These are phyloP conservation scores for Conus ventricosus DNA, from an alignment of 1,140 invertebrate genomes.

Conservation along the genomic window DNA sequence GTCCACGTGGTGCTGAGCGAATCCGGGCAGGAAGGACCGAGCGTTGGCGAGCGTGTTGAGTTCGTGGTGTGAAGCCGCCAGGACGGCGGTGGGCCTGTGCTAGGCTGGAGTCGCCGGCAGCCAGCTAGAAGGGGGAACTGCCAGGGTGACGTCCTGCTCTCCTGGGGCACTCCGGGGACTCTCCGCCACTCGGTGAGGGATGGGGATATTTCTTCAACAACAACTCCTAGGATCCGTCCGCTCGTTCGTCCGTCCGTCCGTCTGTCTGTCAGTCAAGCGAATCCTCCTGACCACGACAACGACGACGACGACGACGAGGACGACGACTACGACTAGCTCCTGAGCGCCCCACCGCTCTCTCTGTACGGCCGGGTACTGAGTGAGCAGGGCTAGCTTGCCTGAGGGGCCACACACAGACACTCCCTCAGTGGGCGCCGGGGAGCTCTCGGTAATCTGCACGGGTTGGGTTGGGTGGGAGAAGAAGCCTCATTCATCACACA, in stretches of 20 bases:
- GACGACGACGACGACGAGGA: too few relatives aligned
- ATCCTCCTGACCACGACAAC: too few relatives aligned
- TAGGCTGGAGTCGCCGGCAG: neutral
- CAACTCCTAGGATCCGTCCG: neutral
- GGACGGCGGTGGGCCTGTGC: neutral
- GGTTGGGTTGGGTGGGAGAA: neutral
- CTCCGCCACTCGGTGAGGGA: neutral
- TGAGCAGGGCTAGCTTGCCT: neutral
- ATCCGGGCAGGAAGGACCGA: neutral
- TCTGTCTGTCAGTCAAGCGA: neutral
- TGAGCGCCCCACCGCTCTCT: neutral
- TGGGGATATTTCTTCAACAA: neutral
- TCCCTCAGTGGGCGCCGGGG: neutral
- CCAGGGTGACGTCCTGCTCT: neutral
- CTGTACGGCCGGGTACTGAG: neutral
- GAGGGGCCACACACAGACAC: slow-evolving; percentile 19
- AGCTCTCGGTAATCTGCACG: slow-evolving; percentile 2
- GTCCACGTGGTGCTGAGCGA: neutral
- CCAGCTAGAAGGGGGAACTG: neutral
- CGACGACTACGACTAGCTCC: too few relatives aligned
- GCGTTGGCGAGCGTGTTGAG: neutral
- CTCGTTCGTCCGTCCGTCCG: neutral
- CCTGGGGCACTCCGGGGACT: too few relatives aligned
- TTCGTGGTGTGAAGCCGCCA: slow-evolving; percentile 14
- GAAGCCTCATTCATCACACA: slow-evolving; percentile 24